Base-by-base conservation (phyloP, 1,140 invertebrate species). In the Bacillus rossius region DNA sequence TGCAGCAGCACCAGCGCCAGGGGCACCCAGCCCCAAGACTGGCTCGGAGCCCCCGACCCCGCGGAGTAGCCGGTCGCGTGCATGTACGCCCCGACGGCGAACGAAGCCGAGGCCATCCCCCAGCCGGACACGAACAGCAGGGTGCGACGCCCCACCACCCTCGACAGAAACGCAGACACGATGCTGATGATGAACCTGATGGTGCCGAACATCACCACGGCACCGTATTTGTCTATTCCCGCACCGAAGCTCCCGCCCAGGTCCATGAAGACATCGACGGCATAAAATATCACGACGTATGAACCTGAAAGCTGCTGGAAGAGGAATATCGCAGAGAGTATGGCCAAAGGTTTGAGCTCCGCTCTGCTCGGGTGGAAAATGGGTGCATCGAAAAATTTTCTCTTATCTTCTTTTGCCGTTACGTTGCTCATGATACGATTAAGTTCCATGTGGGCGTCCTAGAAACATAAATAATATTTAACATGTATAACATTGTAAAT, bases 201-300 rank as follows among this genome's bases (percentile, higher is more conserved):
- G 0, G 72, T 59, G 0, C 80, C 81, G 8, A 84, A 63, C 5
- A 79, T 53, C 2, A 81, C 69, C 8, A 81, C 59, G 3, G 78
- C 75, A 0, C 71, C 67, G 61, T 77, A 78, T 52, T 76, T 74
- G 57, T 77, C 67, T 4, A 76, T 67, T 20, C 66, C 62, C 4
- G 67, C 61, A 3, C 75, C 70, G 14, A 79, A 73, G 13, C 70
- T 65, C 2, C 73, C 74, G 2, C 74, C 75, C 13, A 81, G 68
- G 60, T 75, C 67, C 20, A 71, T 61, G 58, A 82, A 84, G 52
- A 82, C 75, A 2, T 80, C 77, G 2, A 84, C 79, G 0, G 84
- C 81, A 64, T 87, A 88, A 65, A 87, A 87, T 61, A 87, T 84
- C 2, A 88, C 75, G 1, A 82, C 80, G 68, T 88, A 84, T 34